Evolutionary conservation across 64 coral and sea anemone genomes (phyloP).

Genomic region (Stichodactyla helianthus): DNA sequence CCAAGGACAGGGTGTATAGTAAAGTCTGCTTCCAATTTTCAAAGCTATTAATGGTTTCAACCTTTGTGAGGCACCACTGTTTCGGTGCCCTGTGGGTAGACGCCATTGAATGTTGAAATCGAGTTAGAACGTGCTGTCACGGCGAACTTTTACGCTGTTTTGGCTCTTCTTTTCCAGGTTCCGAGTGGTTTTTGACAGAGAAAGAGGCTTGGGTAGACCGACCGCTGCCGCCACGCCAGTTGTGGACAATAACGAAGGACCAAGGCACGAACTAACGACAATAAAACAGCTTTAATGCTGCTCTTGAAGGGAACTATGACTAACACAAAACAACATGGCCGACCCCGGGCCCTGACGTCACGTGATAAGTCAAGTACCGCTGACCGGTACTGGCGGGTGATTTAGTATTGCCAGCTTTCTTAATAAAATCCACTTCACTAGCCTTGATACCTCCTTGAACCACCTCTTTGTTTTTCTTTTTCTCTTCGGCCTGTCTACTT

Average conservation of each 20-base stretch:
- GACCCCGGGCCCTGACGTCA: neutral
- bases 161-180: constrained; percentile 14
- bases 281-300: no score
- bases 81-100: constrained; percentile 37
- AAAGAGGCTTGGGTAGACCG: constrained; percentile 25
- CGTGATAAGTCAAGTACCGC: neutral
- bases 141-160: constrained; percentile 35
- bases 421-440: no score
- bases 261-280: no score
- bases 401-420: no score
- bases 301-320: no score
- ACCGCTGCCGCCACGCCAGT: constrained; percentile 20
- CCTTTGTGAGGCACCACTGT: constrained; percentile 45
- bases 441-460: no score
- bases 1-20: constrained; percentile 38
- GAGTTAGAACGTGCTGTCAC: neutral
- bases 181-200: neutral
- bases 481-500: no score
- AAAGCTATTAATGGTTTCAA: constrained; percentile 42
- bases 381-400: no score
- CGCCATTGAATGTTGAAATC: constrained; percentile 10
- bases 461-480: no score
- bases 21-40: constrained; percentile 50
- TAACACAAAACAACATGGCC: neutral
- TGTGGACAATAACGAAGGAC: neutral